These are phyloP conservation scores for Chaetodon trifasciatus DNA, from an alignment of 2,797 vertebrate species.

Conservation along the genomic window DNA sequence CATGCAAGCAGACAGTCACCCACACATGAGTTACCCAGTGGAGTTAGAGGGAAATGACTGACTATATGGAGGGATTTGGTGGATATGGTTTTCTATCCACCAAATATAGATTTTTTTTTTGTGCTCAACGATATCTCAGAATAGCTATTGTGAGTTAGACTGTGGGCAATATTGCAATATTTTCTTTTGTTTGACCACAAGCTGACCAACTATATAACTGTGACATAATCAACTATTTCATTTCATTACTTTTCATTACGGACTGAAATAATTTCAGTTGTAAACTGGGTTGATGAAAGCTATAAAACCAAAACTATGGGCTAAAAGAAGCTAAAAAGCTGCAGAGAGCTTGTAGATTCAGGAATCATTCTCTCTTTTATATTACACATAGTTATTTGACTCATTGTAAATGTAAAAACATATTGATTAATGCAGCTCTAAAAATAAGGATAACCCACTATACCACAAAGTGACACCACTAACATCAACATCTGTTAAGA, in stretches of 20 bases:
- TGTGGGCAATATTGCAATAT: background rate
- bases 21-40: conserved; percentile 34
- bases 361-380: background rate
- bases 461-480: background rate
- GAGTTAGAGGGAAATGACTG: conserved; percentile 48
- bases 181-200: background rate
- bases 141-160: conserved; percentile 25
- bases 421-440: background rate
- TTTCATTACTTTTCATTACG: background rate
- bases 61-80: conserved; percentile 50
- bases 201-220: background rate
- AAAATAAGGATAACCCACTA: background rate
- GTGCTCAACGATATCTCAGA: conserved; percentile 41
- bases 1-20: conserved; percentile 33
- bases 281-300: background rate
- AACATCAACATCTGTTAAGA: background rate
- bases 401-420: conserved; percentile 9
- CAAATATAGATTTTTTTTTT: conserved; percentile 6
- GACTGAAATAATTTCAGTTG: background rate
- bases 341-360: no score
- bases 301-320: conserved; percentile 4
- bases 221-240: background rate
- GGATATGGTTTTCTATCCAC: conserved; percentile 1
- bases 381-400: background rate
- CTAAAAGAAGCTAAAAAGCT: background rate